Base-by-base conservation (phyloP, 2,888 invertebrate genomes). In the Chalcosyrphus nemorum region DNA sequence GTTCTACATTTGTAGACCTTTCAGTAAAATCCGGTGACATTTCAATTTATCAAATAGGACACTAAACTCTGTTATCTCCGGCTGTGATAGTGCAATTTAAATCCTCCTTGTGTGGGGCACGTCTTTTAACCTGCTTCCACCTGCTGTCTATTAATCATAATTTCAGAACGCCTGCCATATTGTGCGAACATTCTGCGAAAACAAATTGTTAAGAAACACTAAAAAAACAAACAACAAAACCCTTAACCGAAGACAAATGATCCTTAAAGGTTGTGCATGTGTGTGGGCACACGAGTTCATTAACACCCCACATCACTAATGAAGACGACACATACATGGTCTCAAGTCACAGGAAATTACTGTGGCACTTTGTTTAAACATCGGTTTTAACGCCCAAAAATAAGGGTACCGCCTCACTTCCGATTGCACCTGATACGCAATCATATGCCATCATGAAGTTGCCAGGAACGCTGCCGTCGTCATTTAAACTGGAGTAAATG, bases 101-200 rank as follows among this genome's bases (percentile, higher is more conserved):
- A 50, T 19, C 35, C 43, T 21, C 29, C 4, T 24, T 7, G 11
- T 15, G 11, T 29, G 43, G 2, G 3, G 13, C 50, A 41, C 43
- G 29, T 35, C 41, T 24, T 45, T 35, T 65, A 27, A 50, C 32
- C 47, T 32, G 38, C 27, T 5, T n/a, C 11, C 11, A 17, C 35
- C 17, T n/a, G n/a, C n/a, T n/a, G n/a, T n/a, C 59, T 32, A 80
- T 80, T 74, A 74, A 78, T 78, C 78, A 74, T 80, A 57, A 66
- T 72, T 35, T 15, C 21, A 65, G 43, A 57, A 65, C 45, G 13
- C 32, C 35, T 65, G n/a, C n/a, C 68, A 52, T 65, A 68, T 45
- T 68, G 35, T 27, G 15, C 32, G 9, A 17, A 57, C 32, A 59
- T 52, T 57, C 50, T 59, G 35, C 9, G 57, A 59, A 52, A 45